Conservation (phyloP, 1,140 invertebrate genomes). For the Zaprionus taronus region DNA sequence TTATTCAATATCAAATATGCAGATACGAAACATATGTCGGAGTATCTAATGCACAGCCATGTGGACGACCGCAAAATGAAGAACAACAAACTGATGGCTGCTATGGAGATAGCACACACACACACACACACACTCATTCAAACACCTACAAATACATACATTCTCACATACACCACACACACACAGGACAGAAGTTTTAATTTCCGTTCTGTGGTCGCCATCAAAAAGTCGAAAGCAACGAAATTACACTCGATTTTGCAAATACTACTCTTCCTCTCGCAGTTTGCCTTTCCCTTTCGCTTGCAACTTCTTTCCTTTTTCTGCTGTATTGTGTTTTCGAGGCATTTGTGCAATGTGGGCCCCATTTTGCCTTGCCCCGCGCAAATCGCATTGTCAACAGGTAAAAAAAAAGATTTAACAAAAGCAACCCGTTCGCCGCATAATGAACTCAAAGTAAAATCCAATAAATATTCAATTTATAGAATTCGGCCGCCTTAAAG, state of each 20-base stretch:
- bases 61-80: constrained; percentile 28
- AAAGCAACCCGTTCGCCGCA: constrained; percentile 23
- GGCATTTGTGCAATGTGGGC: constrained; percentile 41
- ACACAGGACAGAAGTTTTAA: constrained; percentile 63
- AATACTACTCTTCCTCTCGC: constrained; percentile 10
- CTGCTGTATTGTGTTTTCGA: constrained; percentile 23
- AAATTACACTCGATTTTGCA: constrained; percentile 26
- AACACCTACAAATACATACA: constrained; percentile 6
- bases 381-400: constrained; percentile 24
- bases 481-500: constrained; percentile 46
- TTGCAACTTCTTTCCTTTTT: neutral
- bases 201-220: constrained; percentile 65
- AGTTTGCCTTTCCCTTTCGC: constrained; percentile 5
- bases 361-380: constrained; percentile 48
- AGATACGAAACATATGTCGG: constrained; percentile 9
- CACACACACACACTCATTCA: neutral
- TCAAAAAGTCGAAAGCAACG: constrained; percentile 30
- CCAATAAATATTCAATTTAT: constrained; percentile 73
- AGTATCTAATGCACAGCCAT: constrained; percentile 1
- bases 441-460: constrained; percentile 55
- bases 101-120: neutral
- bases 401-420: constrained; percentile 37
- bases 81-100: constrained; percentile 4
- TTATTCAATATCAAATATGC: constrained; percentile 44
- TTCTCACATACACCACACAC: neutral